These are phyloP conservation scores for Pterocles burchelli DNA, from an alignment of 2,113 vertebrate genomes.

Conservation along the genomic window DNA sequence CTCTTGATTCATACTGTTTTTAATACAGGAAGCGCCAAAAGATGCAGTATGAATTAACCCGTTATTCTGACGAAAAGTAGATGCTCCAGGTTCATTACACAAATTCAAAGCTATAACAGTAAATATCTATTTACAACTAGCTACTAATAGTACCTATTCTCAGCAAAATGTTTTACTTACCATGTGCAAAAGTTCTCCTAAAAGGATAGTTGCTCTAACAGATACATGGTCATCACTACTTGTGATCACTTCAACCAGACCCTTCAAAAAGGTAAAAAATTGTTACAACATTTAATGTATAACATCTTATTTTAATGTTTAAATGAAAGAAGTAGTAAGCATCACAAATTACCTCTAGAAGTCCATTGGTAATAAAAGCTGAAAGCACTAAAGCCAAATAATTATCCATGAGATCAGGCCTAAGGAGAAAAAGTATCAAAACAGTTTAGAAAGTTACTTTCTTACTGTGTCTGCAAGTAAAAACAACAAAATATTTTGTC, in stretches of 20 bases:
- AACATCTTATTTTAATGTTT: background rate
- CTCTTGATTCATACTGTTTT: background rate
- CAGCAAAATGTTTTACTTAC: conserved; percentile 73
- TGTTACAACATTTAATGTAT: background rate
- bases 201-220: conserved; percentile 92
- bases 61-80: background rate
- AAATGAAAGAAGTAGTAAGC: background rate
- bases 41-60: background rate
- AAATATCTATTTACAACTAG: background rate
- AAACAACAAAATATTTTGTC: background rate
- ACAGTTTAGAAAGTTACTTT: background rate
- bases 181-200: conserved; percentile 98
- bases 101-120: background rate
- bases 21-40: background rate
- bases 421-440: conserved; percentile 28
- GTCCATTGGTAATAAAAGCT: conserved; percentile 92
- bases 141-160: background rate
- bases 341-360: conserved; percentile 86
- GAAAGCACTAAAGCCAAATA: conserved; percentile 95
- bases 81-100: background rate
- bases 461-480: background rate
- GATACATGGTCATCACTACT: conserved; percentile 93
- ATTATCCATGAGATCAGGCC: conserved; percentile 98
- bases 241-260: conserved; percentile 96
- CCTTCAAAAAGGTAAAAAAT: conserved; percentile 73